phyloP scores from a whole-genome alignment of 1,140 invertebrate genomes.

The Rhyzopertha dominica region DNA sequence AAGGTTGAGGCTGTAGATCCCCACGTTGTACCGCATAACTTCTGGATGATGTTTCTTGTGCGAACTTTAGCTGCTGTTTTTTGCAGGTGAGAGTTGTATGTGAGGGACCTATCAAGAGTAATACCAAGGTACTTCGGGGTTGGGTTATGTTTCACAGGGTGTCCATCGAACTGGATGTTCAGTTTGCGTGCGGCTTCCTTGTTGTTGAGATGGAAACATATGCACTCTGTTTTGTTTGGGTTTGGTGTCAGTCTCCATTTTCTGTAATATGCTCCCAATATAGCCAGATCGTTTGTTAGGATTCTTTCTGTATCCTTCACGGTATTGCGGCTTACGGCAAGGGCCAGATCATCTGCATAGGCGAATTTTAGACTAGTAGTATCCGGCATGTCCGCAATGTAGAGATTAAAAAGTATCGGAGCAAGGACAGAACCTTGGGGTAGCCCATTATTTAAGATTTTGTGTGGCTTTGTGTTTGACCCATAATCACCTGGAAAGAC shows the following conservation, averaged over 20 bases:
- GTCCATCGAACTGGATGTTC: constrained; percentile 7
- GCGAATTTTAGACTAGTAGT: constrained; percentile 5
- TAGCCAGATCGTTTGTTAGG: no score
- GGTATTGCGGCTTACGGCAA: constrained; percentile 1
- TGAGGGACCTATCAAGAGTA: constrained; percentile 2
- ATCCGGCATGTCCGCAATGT: constrained; percentile 10
- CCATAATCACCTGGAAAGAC: constrained; percentile 15
- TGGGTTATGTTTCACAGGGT: no score
- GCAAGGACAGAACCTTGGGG: constrained; percentile 17
- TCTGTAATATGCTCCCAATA: no score
- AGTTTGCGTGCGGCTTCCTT: constrained; percentile 8
- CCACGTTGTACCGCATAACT: constrained; percentile 16
- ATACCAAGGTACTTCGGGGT: constrained; percentile 2
- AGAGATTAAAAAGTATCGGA: constrained; percentile 19
- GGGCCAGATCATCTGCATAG: constrained; percentile 17
- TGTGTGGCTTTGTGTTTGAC: constrained; percentile 5
- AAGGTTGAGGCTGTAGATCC: constrained; percentile 9
- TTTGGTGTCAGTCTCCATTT: constrained; percentile 7
- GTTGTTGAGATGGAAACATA: constrained; percentile 7
- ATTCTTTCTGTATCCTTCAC: constrained; percentile 7
- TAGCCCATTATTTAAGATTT: constrained; percentile 17
- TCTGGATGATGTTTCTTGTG: constrained; percentile 10
- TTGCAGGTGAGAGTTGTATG: constrained; percentile 7
- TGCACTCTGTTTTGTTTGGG: neutral
- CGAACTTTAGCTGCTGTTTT: constrained; percentile 6